A percentile compares a stretch with the other conserved stretches of the same genome.
These are phyloP conservation scores for Borostomias antarcticus DNA, from an alignment of 2,797 vertebrate genomes.

Conservation along the genomic window DNA sequence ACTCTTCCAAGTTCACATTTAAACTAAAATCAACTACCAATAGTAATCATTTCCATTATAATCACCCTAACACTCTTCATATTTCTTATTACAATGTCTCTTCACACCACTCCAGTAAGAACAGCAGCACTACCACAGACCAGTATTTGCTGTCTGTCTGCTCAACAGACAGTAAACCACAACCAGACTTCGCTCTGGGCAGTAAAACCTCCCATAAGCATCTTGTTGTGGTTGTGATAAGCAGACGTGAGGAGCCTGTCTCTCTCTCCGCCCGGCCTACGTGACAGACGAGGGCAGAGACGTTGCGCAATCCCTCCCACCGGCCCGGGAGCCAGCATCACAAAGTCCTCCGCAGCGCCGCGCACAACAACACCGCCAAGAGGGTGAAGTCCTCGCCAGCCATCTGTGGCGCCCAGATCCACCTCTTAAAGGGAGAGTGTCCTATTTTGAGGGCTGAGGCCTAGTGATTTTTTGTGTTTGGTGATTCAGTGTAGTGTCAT, in stretches of 20 bases:
- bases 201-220: slow-evolving; percentile 7
- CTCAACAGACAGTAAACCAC: slow-evolving; percentile 8
- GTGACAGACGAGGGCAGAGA: slow-evolving; percentile 53
- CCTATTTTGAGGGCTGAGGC: slow-evolving; percentile 31
- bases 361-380: slow-evolving; percentile 67
- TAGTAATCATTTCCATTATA: no score
- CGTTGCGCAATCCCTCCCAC: not conserved
- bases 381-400: slow-evolving; percentile 58
- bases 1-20: no score
- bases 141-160: not conserved
- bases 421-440: slow-evolving; percentile 61
- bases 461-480: slow-evolving; percentile 12
- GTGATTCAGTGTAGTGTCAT: slow-evolving; percentile 41
- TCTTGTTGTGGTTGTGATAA: slow-evolving; percentile 55
- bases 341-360: slow-evolving; percentile 55
- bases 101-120: no score
- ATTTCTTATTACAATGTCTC: no score
- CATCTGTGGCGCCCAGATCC: slow-evolving; percentile 59
- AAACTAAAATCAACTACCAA: no score
- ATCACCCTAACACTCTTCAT: no score
- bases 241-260: slow-evolving; percentile 45
- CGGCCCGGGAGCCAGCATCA: slow-evolving; percentile 45
- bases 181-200: not conserved
- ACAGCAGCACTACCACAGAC: no score
- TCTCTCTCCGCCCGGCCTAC: slow-evolving; percentile 44